phyloP scores from a whole-genome alignment of 2,888 invertebrate genomes.

The Phyto melanocephala region DNA sequence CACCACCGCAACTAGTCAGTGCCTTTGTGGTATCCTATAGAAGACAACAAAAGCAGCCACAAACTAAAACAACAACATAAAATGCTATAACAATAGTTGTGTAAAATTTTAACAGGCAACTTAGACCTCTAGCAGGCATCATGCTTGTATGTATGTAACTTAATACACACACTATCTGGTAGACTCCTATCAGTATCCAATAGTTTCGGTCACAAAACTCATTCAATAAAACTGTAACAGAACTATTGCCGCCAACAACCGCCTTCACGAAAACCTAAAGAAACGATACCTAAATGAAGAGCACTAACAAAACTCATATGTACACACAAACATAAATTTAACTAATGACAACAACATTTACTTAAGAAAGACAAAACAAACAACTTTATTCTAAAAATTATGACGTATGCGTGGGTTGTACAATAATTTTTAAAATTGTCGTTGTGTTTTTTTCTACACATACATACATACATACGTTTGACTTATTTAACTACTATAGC shows the following conservation, averaged over 20 bases:
- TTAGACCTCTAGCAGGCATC: not conserved
- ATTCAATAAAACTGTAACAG: slow-evolving; percentile 51
- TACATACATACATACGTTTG: slow-evolving; percentile 6
- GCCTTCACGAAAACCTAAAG: slow-evolving; percentile 29
- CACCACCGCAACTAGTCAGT: not conserved
- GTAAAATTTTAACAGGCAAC: not conserved
- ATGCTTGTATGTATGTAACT: not conserved
- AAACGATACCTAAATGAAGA: not conserved
- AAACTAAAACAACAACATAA: not conserved
- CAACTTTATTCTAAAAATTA: slow-evolving; percentile 49
- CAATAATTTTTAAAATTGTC: slow-evolving; percentile 36
- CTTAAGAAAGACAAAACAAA: slow-evolving; percentile 31
- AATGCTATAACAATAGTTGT: not conserved
- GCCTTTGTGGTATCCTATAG: not conserved
- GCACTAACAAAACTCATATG: not conserved
- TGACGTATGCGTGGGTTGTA: slow-evolving; percentile 60
- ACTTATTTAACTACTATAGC: not conserved
- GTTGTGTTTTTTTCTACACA: not conserved
- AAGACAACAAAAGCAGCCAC: not conserved
- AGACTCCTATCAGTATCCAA: slow-evolving; percentile 12
- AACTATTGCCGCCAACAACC: slow-evolving; percentile 62
- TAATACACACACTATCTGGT: not conserved
- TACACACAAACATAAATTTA: not conserved
- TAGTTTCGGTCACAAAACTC: slow-evolving; percentile 5
- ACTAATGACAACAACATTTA: not conserved